Evolutionary conservation across 1,140 invertebrate species (phyloP).

Genomic region (Mycetomoellerius zeteki): DNA sequence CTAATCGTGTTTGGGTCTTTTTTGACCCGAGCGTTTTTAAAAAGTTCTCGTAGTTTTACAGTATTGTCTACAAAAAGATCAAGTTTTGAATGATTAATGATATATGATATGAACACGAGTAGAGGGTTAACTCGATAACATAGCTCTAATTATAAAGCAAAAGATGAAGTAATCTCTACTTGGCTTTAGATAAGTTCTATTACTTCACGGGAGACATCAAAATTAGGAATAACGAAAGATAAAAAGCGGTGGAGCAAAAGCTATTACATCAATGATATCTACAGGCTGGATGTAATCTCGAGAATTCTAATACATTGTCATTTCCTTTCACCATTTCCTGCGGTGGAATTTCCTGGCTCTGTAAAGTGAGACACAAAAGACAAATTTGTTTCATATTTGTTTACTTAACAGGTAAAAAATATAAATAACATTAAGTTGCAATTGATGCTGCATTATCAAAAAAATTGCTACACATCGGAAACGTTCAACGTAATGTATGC

Average conservation of each 20-base stretch:
- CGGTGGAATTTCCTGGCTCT: background rate
- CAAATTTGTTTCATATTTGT: background rate
- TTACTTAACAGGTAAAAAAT: background rate
- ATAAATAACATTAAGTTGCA: background rate
- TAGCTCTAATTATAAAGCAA: background rate
- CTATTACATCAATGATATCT: constrained; percentile 12
- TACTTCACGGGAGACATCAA: background rate
- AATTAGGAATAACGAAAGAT: background rate
- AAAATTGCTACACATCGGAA: background rate
- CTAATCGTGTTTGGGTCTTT: no score
- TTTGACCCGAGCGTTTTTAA: no score
- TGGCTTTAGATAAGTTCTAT: background rate
- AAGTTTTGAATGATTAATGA: no score
- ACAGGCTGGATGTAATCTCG: constrained; percentile 12
- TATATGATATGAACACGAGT: no score
- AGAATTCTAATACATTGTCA: constrained; percentile 25
- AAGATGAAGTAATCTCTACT: background rate
- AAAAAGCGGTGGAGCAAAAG: background rate
- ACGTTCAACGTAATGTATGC: background rate
- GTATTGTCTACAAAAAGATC: no score
- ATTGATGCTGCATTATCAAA: background rate
- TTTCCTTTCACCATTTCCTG: constrained; percentile 3
- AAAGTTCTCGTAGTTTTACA: no score
- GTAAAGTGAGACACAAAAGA: background rate
- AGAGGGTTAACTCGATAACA: background rate